Conservation (phyloP, 2,113 vertebrate genomes). For the Platycercus adscitus region DNA sequence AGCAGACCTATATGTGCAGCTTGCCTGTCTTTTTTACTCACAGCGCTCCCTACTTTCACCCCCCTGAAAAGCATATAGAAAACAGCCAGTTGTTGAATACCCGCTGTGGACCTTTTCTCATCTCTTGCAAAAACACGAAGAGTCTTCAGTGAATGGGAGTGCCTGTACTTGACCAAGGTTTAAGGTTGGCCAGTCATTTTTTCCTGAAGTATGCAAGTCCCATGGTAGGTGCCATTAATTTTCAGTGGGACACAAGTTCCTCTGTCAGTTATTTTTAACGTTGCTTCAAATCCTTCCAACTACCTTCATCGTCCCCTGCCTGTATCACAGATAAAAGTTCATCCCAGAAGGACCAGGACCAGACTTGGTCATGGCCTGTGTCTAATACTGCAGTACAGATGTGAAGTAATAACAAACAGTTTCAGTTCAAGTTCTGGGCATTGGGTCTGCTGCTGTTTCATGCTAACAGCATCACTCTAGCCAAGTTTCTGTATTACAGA, state of each 20-base stretch:
- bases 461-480: not conserved
- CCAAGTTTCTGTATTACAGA: slow-evolving; percentile 10
- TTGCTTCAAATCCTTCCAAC: not conserved
- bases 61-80: not conserved
- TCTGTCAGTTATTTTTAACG: not conserved
- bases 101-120: not conserved
- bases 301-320: not conserved
- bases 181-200: not conserved
- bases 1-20: not conserved
- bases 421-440: slow-evolving; percentile 11
- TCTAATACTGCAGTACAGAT: not conserved
- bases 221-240: not conserved
- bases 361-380: not conserved
- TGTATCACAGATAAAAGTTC: not conserved
- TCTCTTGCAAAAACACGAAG: not conserved
- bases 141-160: not conserved
- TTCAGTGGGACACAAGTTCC: not conserved
- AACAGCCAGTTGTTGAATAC: not conserved
- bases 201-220: not conserved
- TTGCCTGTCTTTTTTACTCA: not conserved
- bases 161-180: not conserved
- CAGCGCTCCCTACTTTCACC: not conserved
- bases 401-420: not conserved
- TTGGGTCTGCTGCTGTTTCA: not conserved
- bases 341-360: not conserved